These are phyloP conservation scores for Ondatra zibethicus DNA, from an alignment of 2,113 vertebrate species.

Conservation along the genomic window DNA sequence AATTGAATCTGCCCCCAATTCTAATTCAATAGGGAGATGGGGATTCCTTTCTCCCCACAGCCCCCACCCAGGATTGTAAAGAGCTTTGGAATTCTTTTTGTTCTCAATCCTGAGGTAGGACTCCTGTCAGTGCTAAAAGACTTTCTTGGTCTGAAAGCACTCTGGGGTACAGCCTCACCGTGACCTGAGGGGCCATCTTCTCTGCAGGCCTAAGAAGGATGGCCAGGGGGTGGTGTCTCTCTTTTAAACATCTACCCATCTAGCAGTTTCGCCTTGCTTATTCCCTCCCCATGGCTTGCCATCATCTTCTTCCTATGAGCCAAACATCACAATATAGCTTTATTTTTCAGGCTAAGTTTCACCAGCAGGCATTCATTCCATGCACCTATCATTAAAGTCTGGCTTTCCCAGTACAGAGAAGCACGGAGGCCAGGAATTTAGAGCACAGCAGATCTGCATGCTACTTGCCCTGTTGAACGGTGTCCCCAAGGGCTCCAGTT, in stretches of 20 bases:
- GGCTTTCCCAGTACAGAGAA: background rate
- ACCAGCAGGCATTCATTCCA: background rate
- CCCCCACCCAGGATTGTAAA: background rate
- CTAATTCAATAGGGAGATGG: background rate
- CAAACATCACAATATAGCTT: background rate
- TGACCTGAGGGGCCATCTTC: background rate
- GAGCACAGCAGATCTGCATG: background rate
- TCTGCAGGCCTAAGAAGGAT: background rate
- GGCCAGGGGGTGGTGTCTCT: background rate
- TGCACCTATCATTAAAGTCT: background rate
- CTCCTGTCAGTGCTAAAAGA: background rate
- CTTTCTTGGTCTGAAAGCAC: background rate
- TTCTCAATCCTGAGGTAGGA: background rate
- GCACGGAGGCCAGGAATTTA: background rate
- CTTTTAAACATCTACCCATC: background rate
- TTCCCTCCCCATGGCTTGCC: background rate
- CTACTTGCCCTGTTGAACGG: background rate
- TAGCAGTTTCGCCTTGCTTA: background rate
- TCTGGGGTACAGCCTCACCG: too few species aligned
- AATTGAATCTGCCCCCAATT: conserved; percentile 23
- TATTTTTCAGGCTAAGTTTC: background rate
- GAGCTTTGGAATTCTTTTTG: background rate
- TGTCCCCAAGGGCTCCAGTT: background rate
- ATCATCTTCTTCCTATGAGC: background rate
- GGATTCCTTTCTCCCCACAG: background rate